Conservation (phyloP, 92 coral and sea anemone species). For the Galaxea fascicularis region DNA sequence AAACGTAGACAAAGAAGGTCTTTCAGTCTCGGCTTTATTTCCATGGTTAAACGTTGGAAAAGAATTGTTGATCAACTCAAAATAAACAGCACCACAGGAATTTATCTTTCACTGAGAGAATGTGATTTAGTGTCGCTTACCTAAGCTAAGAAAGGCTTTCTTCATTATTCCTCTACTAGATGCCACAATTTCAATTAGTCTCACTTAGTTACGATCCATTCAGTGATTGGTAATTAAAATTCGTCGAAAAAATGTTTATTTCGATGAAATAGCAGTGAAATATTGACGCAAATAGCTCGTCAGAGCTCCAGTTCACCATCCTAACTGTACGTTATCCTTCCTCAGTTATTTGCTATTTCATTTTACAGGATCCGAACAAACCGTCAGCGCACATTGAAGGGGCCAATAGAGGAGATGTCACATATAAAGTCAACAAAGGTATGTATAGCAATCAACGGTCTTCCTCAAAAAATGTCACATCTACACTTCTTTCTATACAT, state of each 20-base stretch:
- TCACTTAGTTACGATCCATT: no score
- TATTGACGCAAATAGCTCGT: neutral
- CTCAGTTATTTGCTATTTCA: neutral
- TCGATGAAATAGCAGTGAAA: no score
- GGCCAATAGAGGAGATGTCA: slow-evolving; percentile 20
- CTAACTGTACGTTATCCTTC: neutral
- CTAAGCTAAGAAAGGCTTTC: no score
- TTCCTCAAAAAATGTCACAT: neutral
- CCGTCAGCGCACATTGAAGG: slow-evolving; percentile 24
- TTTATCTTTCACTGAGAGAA: neutral
- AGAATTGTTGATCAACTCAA: neutral
- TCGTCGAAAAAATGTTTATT: no score
- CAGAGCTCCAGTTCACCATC: neutral
- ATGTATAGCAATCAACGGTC: neutral
- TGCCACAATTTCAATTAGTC: no score
- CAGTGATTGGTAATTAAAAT: no score
- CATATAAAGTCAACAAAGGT: slow-evolving; percentile 23
- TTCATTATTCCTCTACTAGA: no score
- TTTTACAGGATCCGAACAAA: slow-evolving; percentile 21
- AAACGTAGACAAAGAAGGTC: neutral
- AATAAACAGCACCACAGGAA: neutral
- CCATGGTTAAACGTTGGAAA: no score
- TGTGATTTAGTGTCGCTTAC: no score
- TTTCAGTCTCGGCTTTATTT: neutral
- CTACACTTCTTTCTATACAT: neutral